Base-by-base conservation (phyloP, 2,797 vertebrate species). In the Scarus forsteni region DNA sequence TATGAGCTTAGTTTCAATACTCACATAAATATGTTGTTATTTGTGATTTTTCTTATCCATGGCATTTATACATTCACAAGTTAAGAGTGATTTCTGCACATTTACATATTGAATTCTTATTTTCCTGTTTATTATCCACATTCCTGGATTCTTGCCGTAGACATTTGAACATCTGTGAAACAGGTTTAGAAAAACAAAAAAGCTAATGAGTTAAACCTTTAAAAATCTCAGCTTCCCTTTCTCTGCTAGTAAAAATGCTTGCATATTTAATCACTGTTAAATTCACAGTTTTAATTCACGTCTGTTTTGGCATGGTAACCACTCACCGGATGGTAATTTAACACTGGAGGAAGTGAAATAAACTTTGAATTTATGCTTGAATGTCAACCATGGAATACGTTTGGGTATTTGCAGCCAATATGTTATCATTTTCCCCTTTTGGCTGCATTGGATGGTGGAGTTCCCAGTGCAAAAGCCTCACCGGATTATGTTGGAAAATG, bases 331-430 rank as follows among this genome's bases (percentile, higher is more conserved):
- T 39, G 8, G 11, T 48, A 49, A 14, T 72, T 65, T 14, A 43
- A 55, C 13, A 43, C 45, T 38, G 15, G 74, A 59, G 46, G 6
- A 73, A 15, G 16, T 54, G 35, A 42, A 74, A 65, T 48, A 18
- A 0, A 46, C 3, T 12, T 10, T 39, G 13, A 53, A 73, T 66
- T 1, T 54, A 69, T 58, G 46, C 27, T n/a, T 36, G 15, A 76
- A 59, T 75, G 65, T 59, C 66, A 66, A 45, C 45, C 15, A 43
- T 54, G 16, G 39, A 50, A 35, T 35, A 19, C 27, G 14, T 56
- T 18, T 39, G 10, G 59, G 16, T 9, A 43, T 59, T 73, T 73
- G 27, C 34, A 69, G 60, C 80, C 54, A 71, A 56, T 76, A 65
- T 68, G 51, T 6, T 13, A 64, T 62, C 68, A 61, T 54, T 57